Percentiles rank a stretch among this genome's conserved stretches.
These are phyloP conservation scores for Macaria notata DNA, from an alignment of 2,888 invertebrate genomes.

Conservation along the genomic window DNA sequence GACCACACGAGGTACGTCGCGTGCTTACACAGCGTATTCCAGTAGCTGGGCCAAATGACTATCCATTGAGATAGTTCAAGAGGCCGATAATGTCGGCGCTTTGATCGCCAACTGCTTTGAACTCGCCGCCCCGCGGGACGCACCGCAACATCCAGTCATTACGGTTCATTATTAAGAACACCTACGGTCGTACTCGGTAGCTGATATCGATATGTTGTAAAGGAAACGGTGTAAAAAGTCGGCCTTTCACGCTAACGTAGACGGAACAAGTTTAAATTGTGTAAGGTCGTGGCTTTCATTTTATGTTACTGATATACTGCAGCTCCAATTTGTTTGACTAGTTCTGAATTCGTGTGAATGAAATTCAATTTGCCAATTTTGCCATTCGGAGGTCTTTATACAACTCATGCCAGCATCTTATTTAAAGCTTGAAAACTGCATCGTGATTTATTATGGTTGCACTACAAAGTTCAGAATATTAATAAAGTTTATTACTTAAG, in stretches of 20 bases:
- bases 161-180: conserved; percentile 48
- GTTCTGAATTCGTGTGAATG: too few relatives aligned
- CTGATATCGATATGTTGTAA: conserved; percentile 23
- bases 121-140: conserved; percentile 63
- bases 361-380: too few relatives aligned
- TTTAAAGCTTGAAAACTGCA: too few relatives aligned
- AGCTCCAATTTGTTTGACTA: too few relatives aligned
- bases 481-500: too few relatives aligned
- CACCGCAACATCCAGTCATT: conserved; percentile 69
- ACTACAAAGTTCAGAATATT: too few relatives aligned
- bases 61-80: conserved; percentile 60
- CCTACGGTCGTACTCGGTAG: conserved; percentile 39
- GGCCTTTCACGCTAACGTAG: conserved; percentile 11
- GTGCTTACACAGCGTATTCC: conserved; percentile 50
- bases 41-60: conserved; percentile 64
- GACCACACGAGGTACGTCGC: conserved; percentile 18
- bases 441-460: too few relatives aligned
- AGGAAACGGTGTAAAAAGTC: conserved; percentile 18
- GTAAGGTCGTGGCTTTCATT: conserved; percentile 15
- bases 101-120: conserved; percentile 68
- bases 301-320: conserved; percentile 2
- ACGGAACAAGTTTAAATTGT: conserved; percentile 14
- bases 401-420: too few relatives aligned
- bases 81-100: conserved; percentile 68
- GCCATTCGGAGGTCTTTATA: too few relatives aligned